Evolutionary conservation across 1,140 invertebrate genomes (phyloP).

Genomic region (Drosophila nasuta): DNA sequence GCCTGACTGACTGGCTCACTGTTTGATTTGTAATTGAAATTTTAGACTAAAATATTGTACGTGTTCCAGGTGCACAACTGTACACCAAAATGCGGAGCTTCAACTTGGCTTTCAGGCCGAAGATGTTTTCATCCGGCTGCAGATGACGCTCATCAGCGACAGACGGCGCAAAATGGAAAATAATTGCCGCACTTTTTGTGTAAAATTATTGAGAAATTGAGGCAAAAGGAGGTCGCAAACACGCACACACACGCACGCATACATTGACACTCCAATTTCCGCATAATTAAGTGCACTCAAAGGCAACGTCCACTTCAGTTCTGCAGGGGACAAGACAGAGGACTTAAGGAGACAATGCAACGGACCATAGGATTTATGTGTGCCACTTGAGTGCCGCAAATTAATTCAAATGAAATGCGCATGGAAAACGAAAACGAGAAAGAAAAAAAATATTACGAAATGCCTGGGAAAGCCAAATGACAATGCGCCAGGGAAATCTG

Average conservation of each 20-base stretch:
- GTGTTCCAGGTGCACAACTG: constrained; percentile 38
- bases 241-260: neutral
- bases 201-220: constrained; percentile 67
- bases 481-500: neutral
- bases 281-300: constrained; percentile 83
- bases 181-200: constrained; percentile 71
- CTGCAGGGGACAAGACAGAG: constrained; percentile 30
- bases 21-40: constrained; percentile 69
- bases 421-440: constrained; percentile 6
- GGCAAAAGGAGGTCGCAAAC: constrained; percentile 42
- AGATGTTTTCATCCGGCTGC: constrained; percentile 29
- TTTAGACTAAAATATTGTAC: constrained; percentile 51
- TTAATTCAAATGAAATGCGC: constrained; percentile 82
- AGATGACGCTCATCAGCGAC: constrained; percentile 58
- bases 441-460: neutral
- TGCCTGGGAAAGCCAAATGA: constrained; percentile 22
- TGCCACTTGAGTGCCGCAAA: constrained; percentile 78
- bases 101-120: neutral
- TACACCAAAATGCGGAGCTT: constrained; percentile 22
- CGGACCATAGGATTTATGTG: constrained; percentile 68
- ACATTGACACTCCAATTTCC: constrained; percentile 53
- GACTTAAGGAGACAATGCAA: constrained; percentile 48
- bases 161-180: constrained; percentile 43
- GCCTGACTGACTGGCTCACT: neutral
- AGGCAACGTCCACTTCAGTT: constrained; percentile 39